Evolutionary conservation across 1,140 invertebrate genomes (phyloP), one percentile per base, ranked within the genome.

Genomic region (Anthonomus grandis): DNA sequence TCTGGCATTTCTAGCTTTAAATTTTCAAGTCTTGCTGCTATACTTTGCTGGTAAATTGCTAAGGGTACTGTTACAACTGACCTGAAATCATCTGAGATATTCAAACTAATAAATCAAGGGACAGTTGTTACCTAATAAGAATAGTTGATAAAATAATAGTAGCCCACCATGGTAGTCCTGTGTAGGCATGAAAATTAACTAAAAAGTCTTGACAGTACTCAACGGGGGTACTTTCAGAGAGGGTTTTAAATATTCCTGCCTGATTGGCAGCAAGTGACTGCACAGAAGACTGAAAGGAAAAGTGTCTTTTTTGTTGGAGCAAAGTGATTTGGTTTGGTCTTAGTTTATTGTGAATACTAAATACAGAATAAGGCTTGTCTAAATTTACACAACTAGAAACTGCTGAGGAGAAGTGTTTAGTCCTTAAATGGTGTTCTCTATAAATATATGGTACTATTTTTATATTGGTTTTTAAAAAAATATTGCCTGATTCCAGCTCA

Each of bases 141-240:
- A 90, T 66, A 6, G 90, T 90, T 8, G 84, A 79, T 1, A 87
- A 55, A 3, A 89, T 66, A 53, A 94, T 89, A 12, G 85, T 81
- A 1, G 81, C 80, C 87, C 90, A 93, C 91, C 91, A 95, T 36
- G 90, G 86, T 17, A 93, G 69, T 4, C 87, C 87, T 4, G 81
- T 82, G 4, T 67, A 65, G 52, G 85, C 81, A 73, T 94, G 91
- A 23, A 91, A 71, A 49, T 74, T 70, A 37, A 86, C 64, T 18
- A 91, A 68, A 18, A 76, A 76, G 52, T 86, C 78, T 75, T 91
- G 86, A 36, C 82, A 74, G 53, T 77, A 76, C 61, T 76, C 77
- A 15, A 90, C 86, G 8, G 83, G 76, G 48, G 75, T 73, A 70
- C 85, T 86, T 60, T 85, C 83, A 1, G 86, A 84, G 46, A 85